These are phyloP conservation scores for Pangasianodon gigas DNA, from an alignment of 2,113 vertebrate genomes.

Conservation along the genomic window DNA sequence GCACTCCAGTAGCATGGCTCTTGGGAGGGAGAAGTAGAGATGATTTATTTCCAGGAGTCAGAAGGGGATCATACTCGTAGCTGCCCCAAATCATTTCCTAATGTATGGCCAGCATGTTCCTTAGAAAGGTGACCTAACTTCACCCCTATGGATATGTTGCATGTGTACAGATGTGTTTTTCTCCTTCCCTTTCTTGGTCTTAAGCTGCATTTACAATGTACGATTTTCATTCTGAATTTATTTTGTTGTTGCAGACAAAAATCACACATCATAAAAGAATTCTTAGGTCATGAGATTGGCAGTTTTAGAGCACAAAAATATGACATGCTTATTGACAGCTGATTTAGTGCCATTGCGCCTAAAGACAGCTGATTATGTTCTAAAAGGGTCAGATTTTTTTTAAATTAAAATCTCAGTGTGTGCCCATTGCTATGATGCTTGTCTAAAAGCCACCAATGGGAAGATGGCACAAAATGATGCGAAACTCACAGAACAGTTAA, in stretches of 20 bases:
- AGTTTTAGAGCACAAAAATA: neutral
- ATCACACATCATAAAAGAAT: neutral
- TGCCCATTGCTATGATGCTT: neutral
- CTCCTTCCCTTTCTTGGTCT: neutral
- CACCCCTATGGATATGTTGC: neutral
- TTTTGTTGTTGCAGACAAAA: neutral
- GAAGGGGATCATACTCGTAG: slow-evolving; percentile 62
- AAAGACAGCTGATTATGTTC: neutral
- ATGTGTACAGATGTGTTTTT: slow-evolving; percentile 35
- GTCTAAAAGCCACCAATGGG: neutral
- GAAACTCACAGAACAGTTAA: neutral
- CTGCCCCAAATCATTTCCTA: slow-evolving; percentile 61
- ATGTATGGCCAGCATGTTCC: slow-evolving; percentile 41
- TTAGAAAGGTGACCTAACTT: neutral
- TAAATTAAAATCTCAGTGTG: neutral
- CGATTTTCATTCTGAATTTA: neutral
- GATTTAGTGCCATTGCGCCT: neutral
- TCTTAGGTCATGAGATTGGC: neutral
- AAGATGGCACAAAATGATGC: neutral
- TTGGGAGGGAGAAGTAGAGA: slow-evolving; percentile 11
- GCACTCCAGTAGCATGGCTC: slow-evolving; percentile 11
- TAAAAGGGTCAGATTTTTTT: neutral
- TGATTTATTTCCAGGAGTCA: slow-evolving; percentile 70
- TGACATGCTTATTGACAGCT: neutral
- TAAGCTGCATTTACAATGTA: neutral